Percentiles rank a stretch among this genome's conserved stretches.
Evolutionary conservation across 2,888 invertebrate genomes (phyloP).

Genomic region (Sinhomidia bicolor): DNA sequence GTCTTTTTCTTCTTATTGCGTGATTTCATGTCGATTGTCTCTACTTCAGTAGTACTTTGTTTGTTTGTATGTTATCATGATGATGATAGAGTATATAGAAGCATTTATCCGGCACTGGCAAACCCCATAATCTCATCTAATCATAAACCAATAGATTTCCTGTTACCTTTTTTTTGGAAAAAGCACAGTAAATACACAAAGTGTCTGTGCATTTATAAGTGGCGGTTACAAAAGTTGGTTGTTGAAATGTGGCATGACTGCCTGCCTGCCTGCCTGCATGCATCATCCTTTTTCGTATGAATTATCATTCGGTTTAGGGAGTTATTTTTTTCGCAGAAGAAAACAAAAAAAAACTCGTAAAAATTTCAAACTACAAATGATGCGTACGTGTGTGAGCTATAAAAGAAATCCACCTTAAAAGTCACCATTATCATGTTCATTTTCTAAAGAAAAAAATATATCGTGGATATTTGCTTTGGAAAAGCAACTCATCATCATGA

Average conservation of each 20-base stretch:
- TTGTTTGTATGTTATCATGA: neutral
- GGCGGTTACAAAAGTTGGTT: slow-evolving; percentile 20
- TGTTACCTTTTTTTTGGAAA: slow-evolving; percentile 3
- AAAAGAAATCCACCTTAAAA: slow-evolving; percentile 30
- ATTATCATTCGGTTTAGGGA: neutral
- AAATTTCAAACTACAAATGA: slow-evolving; percentile 27
- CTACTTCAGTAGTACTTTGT: slow-evolving; percentile 16
- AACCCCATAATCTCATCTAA: slow-evolving; percentile 36
- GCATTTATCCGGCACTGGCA: neutral
- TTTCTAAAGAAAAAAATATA: neutral
- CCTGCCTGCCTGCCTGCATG: no score
- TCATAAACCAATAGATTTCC: slow-evolving; percentile 47
- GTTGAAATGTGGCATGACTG: slow-evolving; percentile 40
- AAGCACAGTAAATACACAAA: neutral
- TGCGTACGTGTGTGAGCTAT: slow-evolving; percentile 25
- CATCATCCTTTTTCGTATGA: no score
- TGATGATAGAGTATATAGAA: slow-evolving; percentile 2
- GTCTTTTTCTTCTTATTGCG: neutral
- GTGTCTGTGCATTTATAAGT: neutral
- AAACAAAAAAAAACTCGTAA: neutral
- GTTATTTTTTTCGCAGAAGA: no score
- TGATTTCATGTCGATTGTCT: slow-evolving; percentile 44
- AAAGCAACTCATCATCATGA: slow-evolving; percentile 42
- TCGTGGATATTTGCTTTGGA: neutral
- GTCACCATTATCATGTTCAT: neutral